Evolutionary conservation across 2,797 vertebrate species (phyloP), one percentile per base, ranked within the genome.

Genomic region (Alexandromys oeconomus): DNA sequence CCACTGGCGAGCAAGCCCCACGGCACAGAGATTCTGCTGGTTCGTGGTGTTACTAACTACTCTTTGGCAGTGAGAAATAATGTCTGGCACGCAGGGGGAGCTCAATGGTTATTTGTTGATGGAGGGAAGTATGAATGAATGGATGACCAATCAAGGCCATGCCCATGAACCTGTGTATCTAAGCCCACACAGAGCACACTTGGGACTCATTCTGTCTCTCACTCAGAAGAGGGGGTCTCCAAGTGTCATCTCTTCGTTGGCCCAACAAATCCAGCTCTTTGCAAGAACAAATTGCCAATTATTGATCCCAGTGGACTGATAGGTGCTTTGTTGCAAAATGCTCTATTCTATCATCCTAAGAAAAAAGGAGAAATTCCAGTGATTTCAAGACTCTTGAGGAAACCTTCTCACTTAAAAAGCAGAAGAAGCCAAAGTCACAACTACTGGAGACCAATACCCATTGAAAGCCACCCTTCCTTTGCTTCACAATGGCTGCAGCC

Each of bases 371-470:
- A 90, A 91, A 93, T 5, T 86, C 71, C 69, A 59, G 37, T 57
- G 67, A 15, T 63, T 94, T 85, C 86, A n/a, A 88, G 69, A 84
- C 40, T 89, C 79, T 94, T 65, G 43, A 11, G 23, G n/a, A 23
- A 46, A 84, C n/a, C 10, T 85, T 95, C 67, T 74, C 57, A 54
- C 51, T 81, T 43, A 80, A 54, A 92, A 81, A 31, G 23, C 37
- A 89, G 59, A 88, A 25, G 81, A 88, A 25, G 81, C 73, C 19
- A 57, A 89, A 88, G 59, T 82, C 69, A 31, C 54, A 54, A 17
- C 51, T 31, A 54, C 34, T 13, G 29, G 14, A 82, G 11, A 51
- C 37, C 9, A 10, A 10, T n/a, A 15, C 13, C 40, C 25, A 54
- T n/a, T 54, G 86, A 48, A 54, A 92, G 54, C 17, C 61, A 67